phyloP scores from a whole-genome alignment of 2,888 invertebrate genomes.

The Bellardia pandia region DNA sequence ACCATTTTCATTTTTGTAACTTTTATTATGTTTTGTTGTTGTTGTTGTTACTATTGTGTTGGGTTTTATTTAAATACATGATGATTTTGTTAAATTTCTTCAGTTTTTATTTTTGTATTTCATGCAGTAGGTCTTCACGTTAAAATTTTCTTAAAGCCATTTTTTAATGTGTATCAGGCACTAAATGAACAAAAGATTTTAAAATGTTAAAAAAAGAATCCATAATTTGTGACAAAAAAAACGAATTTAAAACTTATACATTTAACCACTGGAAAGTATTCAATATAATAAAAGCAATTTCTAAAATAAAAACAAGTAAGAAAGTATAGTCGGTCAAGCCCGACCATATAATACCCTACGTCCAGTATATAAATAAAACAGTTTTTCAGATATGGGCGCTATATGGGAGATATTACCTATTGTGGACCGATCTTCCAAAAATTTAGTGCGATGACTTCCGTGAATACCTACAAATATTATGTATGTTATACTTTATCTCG shows the following conservation, averaged over 20 bases:
- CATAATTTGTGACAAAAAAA: neutral
- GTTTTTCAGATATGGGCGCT: no score
- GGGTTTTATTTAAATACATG: slow-evolving; percentile 13
- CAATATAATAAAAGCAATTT: no score
- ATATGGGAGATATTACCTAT: no score
- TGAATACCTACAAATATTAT: neutral
- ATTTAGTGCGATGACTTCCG: no score
- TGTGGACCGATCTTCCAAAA: no score
- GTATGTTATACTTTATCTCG: neutral
- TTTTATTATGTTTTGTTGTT: neutral
- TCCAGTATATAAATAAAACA: no score
- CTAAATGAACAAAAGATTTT: slow-evolving; percentile 19
- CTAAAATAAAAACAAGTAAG: no score
- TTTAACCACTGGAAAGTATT: neutral
- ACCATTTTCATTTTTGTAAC: neutral
- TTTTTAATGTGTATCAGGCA: slow-evolving; percentile 1
- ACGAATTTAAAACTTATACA: slow-evolving; percentile 5
- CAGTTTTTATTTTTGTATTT: neutral
- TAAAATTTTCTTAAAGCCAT: neutral
- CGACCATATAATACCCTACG: no score
- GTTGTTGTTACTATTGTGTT: neutral
- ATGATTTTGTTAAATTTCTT: slow-evolving; percentile 1
- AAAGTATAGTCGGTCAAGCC: no score
- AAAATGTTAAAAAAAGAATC: neutral
- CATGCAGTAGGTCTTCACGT: neutral